These are phyloP conservation scores for Aplocera efformata DNA, from an alignment of 2,888 invertebrate species.

Conservation along the genomic window DNA sequence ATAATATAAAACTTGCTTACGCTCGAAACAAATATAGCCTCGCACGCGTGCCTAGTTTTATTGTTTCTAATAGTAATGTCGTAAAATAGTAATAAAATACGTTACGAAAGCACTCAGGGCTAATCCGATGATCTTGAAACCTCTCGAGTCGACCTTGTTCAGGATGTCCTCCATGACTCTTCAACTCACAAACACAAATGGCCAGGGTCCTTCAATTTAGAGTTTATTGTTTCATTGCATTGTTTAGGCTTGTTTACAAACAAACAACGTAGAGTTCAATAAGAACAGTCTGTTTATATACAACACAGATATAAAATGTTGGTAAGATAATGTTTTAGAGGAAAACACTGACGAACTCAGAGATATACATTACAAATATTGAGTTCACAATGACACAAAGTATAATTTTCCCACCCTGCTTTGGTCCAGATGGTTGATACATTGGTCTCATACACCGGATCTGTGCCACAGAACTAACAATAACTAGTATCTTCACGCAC, in stretches of 20 bases:
- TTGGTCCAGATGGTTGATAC: conserved; percentile 13
- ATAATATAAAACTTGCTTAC: too few relatives aligned
- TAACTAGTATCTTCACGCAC: conserved; percentile 11
- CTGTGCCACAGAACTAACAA: conserved; percentile 10
- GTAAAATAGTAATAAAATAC: conserved; percentile 23
- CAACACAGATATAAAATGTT: too few relatives aligned
- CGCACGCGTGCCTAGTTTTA: too few relatives aligned
- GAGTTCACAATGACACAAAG: conserved; percentile 8
- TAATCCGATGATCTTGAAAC: conserved; percentile 42
- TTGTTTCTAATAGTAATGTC: too few relatives aligned
- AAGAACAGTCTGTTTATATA: background rate
- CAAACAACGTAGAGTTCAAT: conserved; percentile 6
- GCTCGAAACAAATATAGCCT: too few relatives aligned
- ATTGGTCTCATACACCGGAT: conserved; percentile 19
- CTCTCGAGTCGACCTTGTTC: conserved; percentile 29
- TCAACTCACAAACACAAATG: conserved; percentile 18
- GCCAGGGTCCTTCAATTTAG: conserved; percentile 5
- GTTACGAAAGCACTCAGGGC: conserved; percentile 44
- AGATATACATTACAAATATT: conserved; percentile 5
- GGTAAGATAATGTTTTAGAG: too few relatives aligned
- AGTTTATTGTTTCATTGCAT: conserved; percentile 12
- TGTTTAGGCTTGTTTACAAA: conserved; percentile 13
- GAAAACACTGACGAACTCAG: background rate
- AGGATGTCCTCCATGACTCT: conserved; percentile 34
- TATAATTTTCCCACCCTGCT: conserved; percentile 22